Percentiles rank a stretch among this genome's conserved stretches.
phyloP scores from a whole-genome alignment of 2,888 invertebrate genomes.

The Mythimna loreyi region DNA sequence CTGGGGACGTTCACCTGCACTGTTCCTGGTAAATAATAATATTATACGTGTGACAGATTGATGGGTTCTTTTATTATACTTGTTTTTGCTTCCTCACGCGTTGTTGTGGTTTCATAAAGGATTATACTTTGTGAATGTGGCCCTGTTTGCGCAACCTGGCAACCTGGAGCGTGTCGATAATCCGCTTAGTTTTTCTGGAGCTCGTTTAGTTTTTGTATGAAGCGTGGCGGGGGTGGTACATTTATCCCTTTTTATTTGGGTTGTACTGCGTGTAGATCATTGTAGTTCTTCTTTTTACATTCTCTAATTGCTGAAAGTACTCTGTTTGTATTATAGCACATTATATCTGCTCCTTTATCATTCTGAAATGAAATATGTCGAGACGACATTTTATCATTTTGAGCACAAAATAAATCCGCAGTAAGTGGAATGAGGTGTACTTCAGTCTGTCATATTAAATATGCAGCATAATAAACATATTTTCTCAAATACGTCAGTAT shows the following conservation, averaged over 20 bases:
- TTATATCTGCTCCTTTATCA: constrained; percentile 1
- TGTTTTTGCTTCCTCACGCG: constrained; percentile 53
- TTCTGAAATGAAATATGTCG: neutral
- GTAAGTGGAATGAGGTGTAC: neutral
- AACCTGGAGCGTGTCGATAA: constrained; percentile 47
- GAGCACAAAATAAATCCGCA: neutral
- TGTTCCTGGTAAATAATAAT: constrained; percentile 70
- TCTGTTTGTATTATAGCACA: constrained; percentile 1
- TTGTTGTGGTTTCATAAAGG: constrained; percentile 54
- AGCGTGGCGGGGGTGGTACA: constrained; percentile 17
- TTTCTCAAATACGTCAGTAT: constrained; percentile 48
- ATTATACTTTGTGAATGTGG: constrained; percentile 50
- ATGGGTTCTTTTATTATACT: constrained; percentile 64
- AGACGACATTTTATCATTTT: constrained; percentile 5
- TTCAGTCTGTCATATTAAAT: constrained; percentile 28
- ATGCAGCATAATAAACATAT: constrained; percentile 46
- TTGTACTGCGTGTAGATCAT: constrained; percentile 2
- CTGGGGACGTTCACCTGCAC: constrained; percentile 81
- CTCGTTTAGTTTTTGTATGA: constrained; percentile 34
- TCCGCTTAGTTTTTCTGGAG: constrained; percentile 54
- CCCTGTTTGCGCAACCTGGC: constrained; percentile 22
- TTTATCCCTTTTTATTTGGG: constrained; percentile 30
- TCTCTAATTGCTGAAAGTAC: constrained; percentile 19
- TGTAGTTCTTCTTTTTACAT: constrained; percentile 18
- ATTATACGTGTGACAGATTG: constrained; percentile 68